Evolutionary conservation across 2,113 vertebrate genomes (phyloP).

Genomic region (Nothocercus julius): DNA sequence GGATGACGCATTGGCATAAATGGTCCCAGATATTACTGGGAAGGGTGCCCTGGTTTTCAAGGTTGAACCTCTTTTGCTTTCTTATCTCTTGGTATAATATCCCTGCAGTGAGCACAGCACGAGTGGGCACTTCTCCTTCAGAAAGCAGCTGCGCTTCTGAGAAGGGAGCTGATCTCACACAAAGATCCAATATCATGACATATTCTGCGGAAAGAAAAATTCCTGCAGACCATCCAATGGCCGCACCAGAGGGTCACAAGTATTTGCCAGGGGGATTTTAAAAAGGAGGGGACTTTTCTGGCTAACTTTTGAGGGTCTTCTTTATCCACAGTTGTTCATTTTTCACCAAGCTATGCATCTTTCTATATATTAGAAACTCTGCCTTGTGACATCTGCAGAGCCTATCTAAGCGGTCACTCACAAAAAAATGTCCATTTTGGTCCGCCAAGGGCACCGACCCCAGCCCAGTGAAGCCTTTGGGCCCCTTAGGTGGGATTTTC

Average conservation of each 20-base stretch:
- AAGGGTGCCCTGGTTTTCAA: background rate
- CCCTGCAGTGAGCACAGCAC: background rate
- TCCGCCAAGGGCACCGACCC: background rate
- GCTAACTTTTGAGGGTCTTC: background rate
- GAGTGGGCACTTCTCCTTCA: background rate
- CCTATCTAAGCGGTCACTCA: background rate
- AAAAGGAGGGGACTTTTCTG: background rate
- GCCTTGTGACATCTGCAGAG: background rate
- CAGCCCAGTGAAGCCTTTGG: background rate
- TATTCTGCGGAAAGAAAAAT: background rate
- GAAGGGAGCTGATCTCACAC: background rate
- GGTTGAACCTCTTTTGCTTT: background rate
- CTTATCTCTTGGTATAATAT: background rate
- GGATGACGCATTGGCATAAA: background rate
- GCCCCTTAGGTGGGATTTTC: background rate
- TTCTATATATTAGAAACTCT: background rate
- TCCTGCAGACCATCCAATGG: fast-evolving
- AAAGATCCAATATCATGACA: background rate
- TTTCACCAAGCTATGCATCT: background rate
- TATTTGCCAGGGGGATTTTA: background rate
- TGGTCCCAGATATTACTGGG: background rate
- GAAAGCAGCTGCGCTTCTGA: background rate
- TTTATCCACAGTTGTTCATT: background rate
- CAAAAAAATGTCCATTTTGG: background rate
- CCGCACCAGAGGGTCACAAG: background rate